Evolutionary conservation across 2,797 vertebrate species (phyloP).

Genomic region (Tolypeutes matacus): DNA sequence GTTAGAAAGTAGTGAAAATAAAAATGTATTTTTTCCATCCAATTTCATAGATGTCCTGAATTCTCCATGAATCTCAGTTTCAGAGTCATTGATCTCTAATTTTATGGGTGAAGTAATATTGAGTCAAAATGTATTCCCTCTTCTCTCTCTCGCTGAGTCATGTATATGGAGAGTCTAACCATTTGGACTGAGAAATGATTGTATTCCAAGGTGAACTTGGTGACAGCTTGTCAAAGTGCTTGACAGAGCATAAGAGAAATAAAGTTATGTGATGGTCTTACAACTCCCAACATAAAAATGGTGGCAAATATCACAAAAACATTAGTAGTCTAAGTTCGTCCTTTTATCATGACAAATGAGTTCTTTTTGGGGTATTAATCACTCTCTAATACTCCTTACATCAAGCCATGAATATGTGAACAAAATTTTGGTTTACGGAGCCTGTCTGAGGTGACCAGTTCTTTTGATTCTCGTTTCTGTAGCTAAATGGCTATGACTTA

Average conservation of each 20-base stretch:
- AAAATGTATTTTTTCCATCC: neutral
- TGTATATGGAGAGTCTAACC: neutral
- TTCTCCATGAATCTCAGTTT: neutral
- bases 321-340: neutral
- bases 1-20: neutral
- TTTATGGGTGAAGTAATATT: neutral
- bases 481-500: neutral
- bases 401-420: neutral
- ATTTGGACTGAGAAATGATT: neutral
- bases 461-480: neutral
- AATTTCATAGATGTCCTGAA: neutral
- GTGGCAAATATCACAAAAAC: neutral
- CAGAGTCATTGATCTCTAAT: neutral
- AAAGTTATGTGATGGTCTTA: neutral
- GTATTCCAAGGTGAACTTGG: neutral
- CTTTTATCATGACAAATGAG: neutral
- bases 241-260: neutral
- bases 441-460: neutral
- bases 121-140: neutral
- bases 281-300: neutral
- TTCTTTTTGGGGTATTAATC: neutral
- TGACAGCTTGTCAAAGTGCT: neutral
- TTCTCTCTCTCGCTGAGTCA: neutral
- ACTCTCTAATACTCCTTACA: neutral
- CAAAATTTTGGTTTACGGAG: neutral